These are phyloP conservation scores for Leguminivora glycinivorella DNA, from an alignment of 1,140 invertebrate genomes.

Conservation along the genomic window DNA sequence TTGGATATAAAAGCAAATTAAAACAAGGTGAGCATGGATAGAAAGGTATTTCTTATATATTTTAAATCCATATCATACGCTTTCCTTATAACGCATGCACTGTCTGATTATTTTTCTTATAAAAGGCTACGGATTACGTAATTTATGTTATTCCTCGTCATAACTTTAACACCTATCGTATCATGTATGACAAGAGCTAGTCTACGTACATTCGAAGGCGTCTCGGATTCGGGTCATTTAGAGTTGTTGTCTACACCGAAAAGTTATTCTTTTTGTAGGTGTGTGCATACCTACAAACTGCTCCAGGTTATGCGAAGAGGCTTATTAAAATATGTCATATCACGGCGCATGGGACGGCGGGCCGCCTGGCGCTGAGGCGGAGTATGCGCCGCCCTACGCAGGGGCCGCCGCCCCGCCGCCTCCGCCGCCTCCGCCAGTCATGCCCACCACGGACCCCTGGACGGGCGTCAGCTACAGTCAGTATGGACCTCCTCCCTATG, in stretches of 20 bases:
- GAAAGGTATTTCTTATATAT: conserved; percentile 49
- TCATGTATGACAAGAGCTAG: conserved; percentile 35
- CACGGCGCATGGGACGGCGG: conserved; percentile 75
- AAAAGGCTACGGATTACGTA: conserved; percentile 69
- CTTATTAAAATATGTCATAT: conserved; percentile 73
- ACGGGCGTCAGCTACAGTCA: conserved; percentile 73
- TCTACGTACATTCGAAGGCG: conserved; percentile 40
- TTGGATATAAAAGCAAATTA: conserved; percentile 48
- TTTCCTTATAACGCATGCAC: conserved; percentile 55
- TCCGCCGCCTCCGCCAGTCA: conserved; percentile 42
- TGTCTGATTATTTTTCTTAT: conserved; percentile 44
- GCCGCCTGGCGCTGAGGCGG: conserved; percentile 70
- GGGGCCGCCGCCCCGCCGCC: conserved; percentile 45
- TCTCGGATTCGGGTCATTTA: conserved; percentile 58
- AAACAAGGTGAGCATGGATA: conserved; percentile 68
- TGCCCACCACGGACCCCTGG: conserved; percentile 74
- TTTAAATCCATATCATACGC: conserved; percentile 42
- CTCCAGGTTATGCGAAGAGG: conserved; percentile 76
- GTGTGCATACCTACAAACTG: conserved; percentile 79
- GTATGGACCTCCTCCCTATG: conserved; percentile 62
- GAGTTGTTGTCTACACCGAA: conserved; percentile 78
- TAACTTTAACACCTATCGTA: conserved; percentile 55
- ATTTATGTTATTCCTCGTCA: conserved; percentile 70
- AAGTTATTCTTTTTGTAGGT: conserved; percentile 81
- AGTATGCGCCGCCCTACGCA: conserved; percentile 53